Base-by-base conservation (phyloP, 2,888 invertebrate species). In the Frankliniella fusca region DNA sequence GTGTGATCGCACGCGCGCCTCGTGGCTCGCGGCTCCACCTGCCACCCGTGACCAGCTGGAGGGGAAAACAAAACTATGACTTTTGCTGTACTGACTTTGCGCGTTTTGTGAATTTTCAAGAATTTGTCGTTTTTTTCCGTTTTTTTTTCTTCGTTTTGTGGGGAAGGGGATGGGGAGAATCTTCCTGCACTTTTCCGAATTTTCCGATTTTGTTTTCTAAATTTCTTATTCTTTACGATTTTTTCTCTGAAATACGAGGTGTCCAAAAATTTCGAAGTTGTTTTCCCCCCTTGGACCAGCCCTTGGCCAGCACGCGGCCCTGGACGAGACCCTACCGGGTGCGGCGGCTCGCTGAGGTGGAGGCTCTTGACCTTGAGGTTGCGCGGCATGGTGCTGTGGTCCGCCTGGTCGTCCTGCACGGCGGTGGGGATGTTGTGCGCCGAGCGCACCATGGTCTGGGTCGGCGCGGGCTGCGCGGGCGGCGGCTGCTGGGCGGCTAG, bases 401-500 rank as follows among this genome's bases (percentile, higher is more conserved):
- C 70, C 23, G 23, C 70, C 10, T 12, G 9, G 8, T n/a, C 12
- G 70, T 76, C 70, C 70, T 76, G 70, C 11, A 23, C 70, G 11
- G 70, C 70, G 8, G 70, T 76, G 9, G 70, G 27, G 70, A 76
- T 76, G 70, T 23, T 76, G 70, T 76, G 70, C 70, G 70, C 70
- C 11, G 70, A 76, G 10, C 70, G 70, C 27, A 76, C 27, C 70
- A 76, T 27, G 23, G 70, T 76, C 23, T 76, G 70, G 7, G 70
- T 12, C 12, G 18, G 61, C 61, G 61, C 8, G 20, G 61, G 61
- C 61, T 54, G 54, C 54, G 54, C 3, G 15, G 54, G 54, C 70
- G 70, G 70, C 70, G 70, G 70, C 49, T n/a, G n/a, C n/a, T n/a
- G 38, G 38, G 38, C 38, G 3, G 38, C 38, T 2, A 82, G 83